Evolutionary conservation across 2,888 invertebrate species (phyloP).

Genomic region (Sarcophaga caerulescens): DNA sequence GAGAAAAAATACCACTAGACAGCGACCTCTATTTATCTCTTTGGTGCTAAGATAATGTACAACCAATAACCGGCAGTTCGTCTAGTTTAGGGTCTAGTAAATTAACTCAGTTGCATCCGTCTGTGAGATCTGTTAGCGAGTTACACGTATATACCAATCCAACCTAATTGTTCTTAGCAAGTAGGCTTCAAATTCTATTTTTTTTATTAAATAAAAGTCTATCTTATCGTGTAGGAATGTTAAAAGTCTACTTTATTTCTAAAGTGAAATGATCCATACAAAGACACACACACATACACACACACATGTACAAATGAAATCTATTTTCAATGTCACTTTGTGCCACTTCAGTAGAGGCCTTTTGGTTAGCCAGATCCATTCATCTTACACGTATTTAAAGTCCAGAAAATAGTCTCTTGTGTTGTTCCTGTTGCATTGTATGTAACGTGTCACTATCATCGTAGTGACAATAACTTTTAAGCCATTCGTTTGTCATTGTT

Average conservation of each 20-base stretch:
- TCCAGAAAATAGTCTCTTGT: neutral
- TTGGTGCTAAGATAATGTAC: too few species aligned
- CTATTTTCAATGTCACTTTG: conserved; percentile 61
- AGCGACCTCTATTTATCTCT: too few species aligned
- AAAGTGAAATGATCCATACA: neutral
- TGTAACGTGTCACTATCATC: conserved; percentile 67
- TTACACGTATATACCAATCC: too few species aligned
- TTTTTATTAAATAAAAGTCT: too few species aligned
- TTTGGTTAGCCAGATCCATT: conserved; percentile 54
- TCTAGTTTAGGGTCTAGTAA: too few species aligned
- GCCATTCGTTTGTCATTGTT: neutral
- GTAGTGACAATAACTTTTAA: conserved; percentile 40
- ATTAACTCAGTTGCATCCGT: too few species aligned
- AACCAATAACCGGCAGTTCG: too few species aligned
- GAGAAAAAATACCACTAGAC: too few species aligned
- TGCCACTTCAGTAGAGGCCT: conserved; percentile 70
- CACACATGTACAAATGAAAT: conserved; percentile 48
- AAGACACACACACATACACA: conserved; percentile 15
- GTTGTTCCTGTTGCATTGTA: conserved; percentile 32
- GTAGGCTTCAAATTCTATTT: too few species aligned
- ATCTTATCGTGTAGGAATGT: too few species aligned
- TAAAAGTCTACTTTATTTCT: neutral
- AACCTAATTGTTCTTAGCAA: too few species aligned
- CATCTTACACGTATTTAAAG: conserved; percentile 40
- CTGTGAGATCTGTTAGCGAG: too few species aligned